Evolutionary conservation across 1,140 invertebrate species (phyloP), one percentile per base, ranked within the genome.

Genomic region (Bradysia coprophila): DNA sequence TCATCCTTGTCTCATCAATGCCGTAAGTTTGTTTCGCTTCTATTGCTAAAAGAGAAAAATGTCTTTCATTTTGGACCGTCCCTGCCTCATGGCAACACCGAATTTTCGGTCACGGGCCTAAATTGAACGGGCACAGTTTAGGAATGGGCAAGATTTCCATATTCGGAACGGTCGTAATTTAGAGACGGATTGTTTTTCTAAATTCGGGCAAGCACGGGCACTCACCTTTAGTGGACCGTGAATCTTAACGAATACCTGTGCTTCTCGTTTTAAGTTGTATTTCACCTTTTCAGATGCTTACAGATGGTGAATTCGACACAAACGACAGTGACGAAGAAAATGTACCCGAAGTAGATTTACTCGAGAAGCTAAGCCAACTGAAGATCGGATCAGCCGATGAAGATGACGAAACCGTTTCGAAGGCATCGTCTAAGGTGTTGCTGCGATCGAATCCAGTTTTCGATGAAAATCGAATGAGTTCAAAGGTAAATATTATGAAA

Each of bases 1-100:
- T 53, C 88, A 94, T 67, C 78, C 88, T 1, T 75, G 74, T 9
- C 67, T 95, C 1, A 82, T 93, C 34, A 55, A 58, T 48, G 20
- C 51, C 41, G 55, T 59, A 46, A 15, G 19, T 42, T 31, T 9
- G n/a, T 31, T 5, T n/a, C n/a, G n/a, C n/a, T n/a, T n/a, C n/a
- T n/a, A n/a, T n/a, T n/a, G n/a, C n/a, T n/a, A n/a, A n/a, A n/a
- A n/a, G n/a, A n/a, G n/a, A n/a, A n/a, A n/a, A n/a, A n/a, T n/a
- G n/a, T n/a, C n/a, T n/a, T n/a, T n/a, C n/a, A n/a, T n/a, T n/a
- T n/a, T n/a, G n/a, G n/a, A n/a, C n/a, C n/a, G n/a, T n/a, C n/a
- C n/a, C n/a, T n/a, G n/a, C n/a, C n/a, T n/a, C n/a, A n/a, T n/a
- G n/a, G n/a, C n/a, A n/a, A n/a, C n/a, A n/a, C n/a, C n/a, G n/a